Evolutionary conservation across 2,113 vertebrate genomes (phyloP).

Genomic region (Crotalus tigris): DNA sequence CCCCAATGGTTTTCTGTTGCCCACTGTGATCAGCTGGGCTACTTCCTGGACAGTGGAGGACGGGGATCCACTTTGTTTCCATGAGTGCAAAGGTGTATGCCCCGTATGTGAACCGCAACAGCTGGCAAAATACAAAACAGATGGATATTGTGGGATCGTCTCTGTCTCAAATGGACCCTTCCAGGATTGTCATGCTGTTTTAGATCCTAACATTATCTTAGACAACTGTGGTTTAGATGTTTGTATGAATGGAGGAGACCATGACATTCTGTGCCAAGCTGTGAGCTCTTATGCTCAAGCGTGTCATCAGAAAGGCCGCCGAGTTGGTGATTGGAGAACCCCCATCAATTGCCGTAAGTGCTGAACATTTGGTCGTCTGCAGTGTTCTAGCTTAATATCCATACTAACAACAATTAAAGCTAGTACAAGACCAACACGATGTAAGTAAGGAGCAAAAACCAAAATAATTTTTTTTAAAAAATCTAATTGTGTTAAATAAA

Average conservation of each 20-base stretch:
- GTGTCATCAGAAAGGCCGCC: constrained; percentile 62
- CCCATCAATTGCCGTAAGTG: constrained; percentile 74
- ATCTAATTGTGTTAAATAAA: too few relatives aligned
- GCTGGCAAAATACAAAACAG: accelerated
- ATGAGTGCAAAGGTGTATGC: neutral
- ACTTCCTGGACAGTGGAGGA: constrained; percentile 37
- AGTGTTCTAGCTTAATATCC: neutral
- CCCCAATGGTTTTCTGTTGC: accelerated
- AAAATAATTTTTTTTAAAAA: too few relatives aligned
- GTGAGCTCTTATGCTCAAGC: constrained; percentile 62
- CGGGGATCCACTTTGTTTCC: neutral
- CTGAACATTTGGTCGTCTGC: too few relatives aligned
- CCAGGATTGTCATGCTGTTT: constrained; percentile 35
- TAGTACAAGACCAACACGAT: neutral
- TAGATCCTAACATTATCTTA: constrained; percentile 60
- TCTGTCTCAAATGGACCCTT: constrained; percentile 58
- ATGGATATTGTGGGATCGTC: constrained; percentile 20
- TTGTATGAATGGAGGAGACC: constrained; percentile 57
- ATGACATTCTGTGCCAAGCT: constrained; percentile 53
- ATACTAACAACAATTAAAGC: neutral
- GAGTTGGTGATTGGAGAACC: constrained; percentile 68
- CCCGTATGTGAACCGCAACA: accelerated
- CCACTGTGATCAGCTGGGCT: neutral
- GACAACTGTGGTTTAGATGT: constrained; percentile 71
- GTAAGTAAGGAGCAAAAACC: too few relatives aligned